Evolutionary conservation across 1,140 invertebrate species (phyloP).

Genomic region (Riptortus pedestris): DNA sequence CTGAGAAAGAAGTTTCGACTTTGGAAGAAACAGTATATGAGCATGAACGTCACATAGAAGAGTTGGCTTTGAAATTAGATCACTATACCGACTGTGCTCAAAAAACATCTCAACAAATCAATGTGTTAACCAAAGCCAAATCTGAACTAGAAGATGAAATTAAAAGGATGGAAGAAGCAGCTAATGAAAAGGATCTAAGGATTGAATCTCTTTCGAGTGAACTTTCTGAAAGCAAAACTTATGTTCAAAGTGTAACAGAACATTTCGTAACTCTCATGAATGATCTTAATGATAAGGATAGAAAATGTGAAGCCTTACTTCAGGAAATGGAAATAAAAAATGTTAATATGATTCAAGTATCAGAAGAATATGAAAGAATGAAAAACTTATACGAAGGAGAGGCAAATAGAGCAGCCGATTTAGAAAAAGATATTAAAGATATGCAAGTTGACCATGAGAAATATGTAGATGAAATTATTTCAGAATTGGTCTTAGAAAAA

Average conservation of each 20-base stretch:
- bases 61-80: slow-evolving; percentile 14
- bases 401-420: slow-evolving; percentile 10
- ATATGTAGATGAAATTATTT: slow-evolving; percentile 28
- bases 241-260: slow-evolving; percentile 23
- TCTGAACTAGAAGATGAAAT: slow-evolving; percentile 13
- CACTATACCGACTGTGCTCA: slow-evolving; percentile 22
- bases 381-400: slow-evolving; percentile 22
- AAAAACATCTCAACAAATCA: slow-evolving; percentile 18
- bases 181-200: slow-evolving; percentile 24
- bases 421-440: slow-evolving; percentile 25
- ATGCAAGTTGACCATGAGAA: slow-evolving; percentile 24
- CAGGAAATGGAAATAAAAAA: slow-evolving; percentile 26
- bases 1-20: slow-evolving; percentile 8
- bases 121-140: slow-evolving; percentile 8
- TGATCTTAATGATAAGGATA: slow-evolving; percentile 21
- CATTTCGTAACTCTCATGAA: slow-evolving; percentile 23
- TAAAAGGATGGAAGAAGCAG: slow-evolving; percentile 7
- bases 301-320: slow-evolving; percentile 13
- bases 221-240: slow-evolving; percentile 22
- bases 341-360: slow-evolving; percentile 22
- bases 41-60: slow-evolving; percentile 20
- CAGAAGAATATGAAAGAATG: slow-evolving; percentile 27
- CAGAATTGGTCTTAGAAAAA: slow-evolving; percentile 29
- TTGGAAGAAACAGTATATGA: slow-evolving; percentile 5
- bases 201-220: slow-evolving; percentile 19